Percentiles rank a stretch among this genome's conserved stretches.
Conservation (phyloP, 2,888 invertebrate genomes). For the Pristionchus entomophagus region DNA sequence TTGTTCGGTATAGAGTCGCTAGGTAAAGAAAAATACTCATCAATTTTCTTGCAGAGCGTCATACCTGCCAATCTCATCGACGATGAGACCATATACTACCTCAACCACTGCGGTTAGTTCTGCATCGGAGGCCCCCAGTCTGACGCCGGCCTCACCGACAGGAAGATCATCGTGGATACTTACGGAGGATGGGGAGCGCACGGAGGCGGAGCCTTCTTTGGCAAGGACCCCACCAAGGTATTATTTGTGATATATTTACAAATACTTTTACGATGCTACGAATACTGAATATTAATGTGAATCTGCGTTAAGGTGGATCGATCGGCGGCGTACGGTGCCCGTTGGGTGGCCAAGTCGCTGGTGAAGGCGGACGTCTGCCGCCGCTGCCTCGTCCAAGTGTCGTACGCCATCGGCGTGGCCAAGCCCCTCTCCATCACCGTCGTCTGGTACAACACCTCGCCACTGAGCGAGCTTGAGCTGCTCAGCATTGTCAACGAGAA, state of each 20-base stretch:
- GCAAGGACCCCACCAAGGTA: conserved; percentile 90
- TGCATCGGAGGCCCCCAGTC: conserved; percentile 84
- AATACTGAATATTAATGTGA: too few relatives aligned
- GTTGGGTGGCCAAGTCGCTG: conserved; percentile 98
- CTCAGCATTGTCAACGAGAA: too few relatives aligned
- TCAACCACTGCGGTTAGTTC: conserved; percentile 97
- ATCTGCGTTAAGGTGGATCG: too few relatives aligned
- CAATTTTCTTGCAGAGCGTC: too few relatives aligned
- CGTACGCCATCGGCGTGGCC: too few relatives aligned
- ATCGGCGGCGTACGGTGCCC: conserved; percentile 96
- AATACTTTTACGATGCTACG: too few relatives aligned
- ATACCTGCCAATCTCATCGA: conserved; percentile 94
- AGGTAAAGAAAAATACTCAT: too few relatives aligned
- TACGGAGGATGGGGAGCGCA: conserved; percentile 99
- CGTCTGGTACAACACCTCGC: too few relatives aligned
- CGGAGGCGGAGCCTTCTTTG: conserved; percentile 98
- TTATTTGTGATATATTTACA: too few relatives aligned
- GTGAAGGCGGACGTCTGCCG: conserved; percentile 95
- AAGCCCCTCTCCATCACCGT: too few relatives aligned
- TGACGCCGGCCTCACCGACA: conserved; percentile 83
- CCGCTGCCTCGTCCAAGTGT: conserved; percentile 90
- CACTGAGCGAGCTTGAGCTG: too few relatives aligned
- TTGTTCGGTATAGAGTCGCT: too few relatives aligned
- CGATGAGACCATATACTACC: conserved; percentile 91
- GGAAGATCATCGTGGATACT: conserved; percentile 99